phyloP scores from a whole-genome alignment of 2,113 vertebrate genomes.

The Myxocyprinus asiaticus region DNA sequence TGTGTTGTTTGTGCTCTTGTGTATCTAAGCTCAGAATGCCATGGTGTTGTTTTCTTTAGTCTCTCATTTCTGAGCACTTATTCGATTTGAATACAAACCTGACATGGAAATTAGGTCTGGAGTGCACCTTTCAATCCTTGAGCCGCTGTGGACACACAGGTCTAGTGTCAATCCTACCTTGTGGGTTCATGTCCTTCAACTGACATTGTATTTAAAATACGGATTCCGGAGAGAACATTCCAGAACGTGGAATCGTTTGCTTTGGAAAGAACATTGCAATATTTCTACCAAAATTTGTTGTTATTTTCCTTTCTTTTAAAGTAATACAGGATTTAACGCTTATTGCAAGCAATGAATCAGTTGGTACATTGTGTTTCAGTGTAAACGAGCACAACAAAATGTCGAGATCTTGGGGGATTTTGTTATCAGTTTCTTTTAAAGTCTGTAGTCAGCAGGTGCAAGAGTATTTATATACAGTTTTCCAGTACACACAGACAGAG shows the following conservation, averaged over 20 bases:
- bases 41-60: constrained; percentile 46
- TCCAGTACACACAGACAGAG: constrained; percentile 23
- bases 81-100: constrained; percentile 56
- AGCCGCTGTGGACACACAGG: constrained; percentile 43
- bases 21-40: constrained; percentile 28
- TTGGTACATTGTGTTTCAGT: constrained; percentile 6
- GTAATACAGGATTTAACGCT: constrained; percentile 5
- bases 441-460: constrained; percentile 32
- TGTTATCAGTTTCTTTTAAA: neutral
- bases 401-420: neutral
- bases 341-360: neutral
- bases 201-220: constrained; percentile 21
- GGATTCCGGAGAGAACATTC: neutral
- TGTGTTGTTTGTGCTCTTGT: constrained; percentile 21
- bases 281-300: neutral
- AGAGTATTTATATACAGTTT: constrained; percentile 50
- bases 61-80: constrained; percentile 46
- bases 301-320: neutral
- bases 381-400: constrained; percentile 36
- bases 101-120: constrained; percentile 57
- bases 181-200: constrained; percentile 21
- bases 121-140: constrained; percentile 48
- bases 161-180: constrained; percentile 11
- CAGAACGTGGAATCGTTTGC: neutral
- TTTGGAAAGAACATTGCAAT: neutral